These are phyloP conservation scores for Aselliscus stoliczkanus DNA, from an alignment of 2,797 vertebrate genomes.

Conservation along the genomic window DNA sequence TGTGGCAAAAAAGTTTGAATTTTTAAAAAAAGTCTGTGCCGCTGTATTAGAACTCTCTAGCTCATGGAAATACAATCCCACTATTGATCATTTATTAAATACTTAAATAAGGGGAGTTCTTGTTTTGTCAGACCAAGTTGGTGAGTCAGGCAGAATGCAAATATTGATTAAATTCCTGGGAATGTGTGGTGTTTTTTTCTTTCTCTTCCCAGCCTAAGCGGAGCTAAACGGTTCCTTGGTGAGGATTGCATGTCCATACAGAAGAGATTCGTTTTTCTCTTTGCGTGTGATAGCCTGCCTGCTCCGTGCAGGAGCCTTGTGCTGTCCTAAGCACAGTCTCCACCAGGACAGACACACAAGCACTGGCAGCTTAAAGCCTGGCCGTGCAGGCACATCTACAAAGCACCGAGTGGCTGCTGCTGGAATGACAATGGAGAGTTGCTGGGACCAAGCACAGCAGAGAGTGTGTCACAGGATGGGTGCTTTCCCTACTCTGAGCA, in stretches of 20 bases:
- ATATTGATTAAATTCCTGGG: neutral
- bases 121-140: neutral
- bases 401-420: no score
- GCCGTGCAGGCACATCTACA: neutral
- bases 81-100: constrained; percentile 28
- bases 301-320: neutral
- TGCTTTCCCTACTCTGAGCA: neutral
- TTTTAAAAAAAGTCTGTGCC: constrained; percentile 2
- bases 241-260: neutral
- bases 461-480: neutral
- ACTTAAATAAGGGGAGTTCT: constrained; percentile 1
- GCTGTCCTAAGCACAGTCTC: neutral
- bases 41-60: constrained; percentile 50
- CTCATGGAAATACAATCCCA: constrained; percentile 28
- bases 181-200: neutral
- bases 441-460: neutral
- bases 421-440: neutral
- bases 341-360: neutral
- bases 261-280: neutral
- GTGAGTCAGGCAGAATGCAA: neutral
- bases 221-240: neutral
- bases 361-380: neutral
- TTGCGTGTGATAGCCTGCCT: neutral
- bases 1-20: constrained; percentile 47
- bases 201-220: neutral